phyloP scores from a whole-genome alignment of 2,797 vertebrate genomes.

The Molossus molossus region DNA sequence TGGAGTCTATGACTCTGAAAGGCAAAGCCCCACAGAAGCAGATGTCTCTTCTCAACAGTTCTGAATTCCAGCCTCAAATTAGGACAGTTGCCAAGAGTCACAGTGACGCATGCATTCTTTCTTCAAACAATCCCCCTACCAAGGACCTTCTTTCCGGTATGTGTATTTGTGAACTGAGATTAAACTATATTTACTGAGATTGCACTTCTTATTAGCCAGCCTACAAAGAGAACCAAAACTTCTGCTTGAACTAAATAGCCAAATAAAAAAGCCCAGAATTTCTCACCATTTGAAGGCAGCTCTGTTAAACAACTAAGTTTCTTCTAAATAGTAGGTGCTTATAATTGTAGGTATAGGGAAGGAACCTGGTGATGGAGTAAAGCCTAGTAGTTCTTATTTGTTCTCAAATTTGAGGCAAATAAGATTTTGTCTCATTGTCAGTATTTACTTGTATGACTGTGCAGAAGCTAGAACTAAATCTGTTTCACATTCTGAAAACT shows the following conservation, averaged over 20 bases:
- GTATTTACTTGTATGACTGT: slow-evolving; percentile 38
- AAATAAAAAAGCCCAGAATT: slow-evolving; percentile 61
- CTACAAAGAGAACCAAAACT: slow-evolving; percentile 57
- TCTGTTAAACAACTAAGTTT: slow-evolving; percentile 38
- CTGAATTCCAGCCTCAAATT: slow-evolving; percentile 64
- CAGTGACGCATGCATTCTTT: slow-evolving; percentile 71
- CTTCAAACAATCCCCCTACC: slow-evolving; percentile 84
- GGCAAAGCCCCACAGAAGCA: slow-evolving; percentile 46
- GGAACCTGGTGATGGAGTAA: neutral
- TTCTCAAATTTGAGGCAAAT: slow-evolving; percentile 45
- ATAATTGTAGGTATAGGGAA: slow-evolving; percentile 45
- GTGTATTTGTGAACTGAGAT: neutral
- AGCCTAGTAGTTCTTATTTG: slow-evolving; percentile 41
- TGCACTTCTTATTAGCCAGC: slow-evolving; percentile 41
- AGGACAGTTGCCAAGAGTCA: slow-evolving; percentile 39
- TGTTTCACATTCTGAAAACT: slow-evolving; percentile 69
- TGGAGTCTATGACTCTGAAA: slow-evolving; percentile 65
- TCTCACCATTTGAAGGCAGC: slow-evolving; percentile 35
- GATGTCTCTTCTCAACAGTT: neutral
- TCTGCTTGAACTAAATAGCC: slow-evolving; percentile 49
- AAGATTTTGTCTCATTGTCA: slow-evolving; percentile 46
- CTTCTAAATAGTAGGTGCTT: slow-evolving; percentile 36
- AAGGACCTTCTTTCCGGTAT: slow-evolving; percentile 94
- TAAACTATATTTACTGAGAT: slow-evolving; percentile 44
- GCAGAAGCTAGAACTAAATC: slow-evolving; percentile 7